Percentiles rank a stretch among this genome's conserved stretches.
phyloP scores from a whole-genome alignment of 2,113 vertebrate genomes.

The Odontesthes bonariensis region DNA sequence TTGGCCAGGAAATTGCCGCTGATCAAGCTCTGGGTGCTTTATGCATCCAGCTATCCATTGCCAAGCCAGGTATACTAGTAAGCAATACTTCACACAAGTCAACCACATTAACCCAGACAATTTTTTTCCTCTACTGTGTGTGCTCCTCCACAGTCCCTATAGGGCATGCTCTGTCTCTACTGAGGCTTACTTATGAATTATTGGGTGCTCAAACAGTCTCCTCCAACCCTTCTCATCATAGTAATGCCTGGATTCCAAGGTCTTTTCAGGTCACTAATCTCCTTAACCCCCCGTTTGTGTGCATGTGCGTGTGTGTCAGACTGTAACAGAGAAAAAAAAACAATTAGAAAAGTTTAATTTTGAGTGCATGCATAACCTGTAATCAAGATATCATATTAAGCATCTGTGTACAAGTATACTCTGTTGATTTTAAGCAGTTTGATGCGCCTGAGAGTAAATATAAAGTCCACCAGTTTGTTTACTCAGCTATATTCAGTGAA shows the following conservation, averaged over 20 bases:
- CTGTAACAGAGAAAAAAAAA: not conserved
- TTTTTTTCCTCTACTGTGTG: not conserved
- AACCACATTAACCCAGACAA: not conserved
- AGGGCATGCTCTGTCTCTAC: not conserved
- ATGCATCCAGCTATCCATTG: constrained; percentile 16
- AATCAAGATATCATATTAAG: not conserved
- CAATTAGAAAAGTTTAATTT: constrained; percentile 11
- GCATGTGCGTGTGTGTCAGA: not conserved
- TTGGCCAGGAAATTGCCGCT: not conserved
- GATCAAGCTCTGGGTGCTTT: constrained; percentile 8
- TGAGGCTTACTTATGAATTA: constrained; percentile 9
- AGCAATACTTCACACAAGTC: constrained; percentile 16
- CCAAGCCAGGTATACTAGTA: constrained; percentile 13
- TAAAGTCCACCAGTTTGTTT: constrained; percentile 40
- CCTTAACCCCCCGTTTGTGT: not conserved
- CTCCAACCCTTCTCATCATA: not conserved
- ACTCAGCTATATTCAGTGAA: constrained; percentile 54
- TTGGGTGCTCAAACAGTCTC: constrained; percentile 4
- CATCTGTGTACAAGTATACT: constrained; percentile 1
- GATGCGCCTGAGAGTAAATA: constrained; percentile 32
- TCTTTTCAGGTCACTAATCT: not conserved
- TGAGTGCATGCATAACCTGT: constrained; percentile 1
- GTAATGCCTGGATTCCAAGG: not conserved
- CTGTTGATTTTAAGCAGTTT: constrained; percentile 25
- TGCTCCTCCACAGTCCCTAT: not conserved